Evolutionary conservation across 2,888 invertebrate genomes (phyloP).

Genomic region (Caenorhabditis wallacei): DNA sequence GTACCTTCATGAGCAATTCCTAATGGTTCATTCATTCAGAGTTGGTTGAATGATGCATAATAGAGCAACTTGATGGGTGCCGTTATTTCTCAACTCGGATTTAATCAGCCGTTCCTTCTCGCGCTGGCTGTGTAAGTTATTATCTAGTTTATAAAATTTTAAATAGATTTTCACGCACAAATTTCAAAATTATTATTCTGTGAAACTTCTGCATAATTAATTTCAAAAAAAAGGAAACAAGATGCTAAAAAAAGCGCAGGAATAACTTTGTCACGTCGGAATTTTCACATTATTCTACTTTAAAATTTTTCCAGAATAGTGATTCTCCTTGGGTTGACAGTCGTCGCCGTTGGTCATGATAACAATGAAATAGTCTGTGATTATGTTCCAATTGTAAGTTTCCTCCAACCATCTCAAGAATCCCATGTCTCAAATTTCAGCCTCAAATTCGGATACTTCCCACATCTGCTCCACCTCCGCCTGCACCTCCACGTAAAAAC

Average conservation of each 20-base stretch:
- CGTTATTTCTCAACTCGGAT: slow-evolving; percentile 73
- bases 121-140: slow-evolving; percentile 69
- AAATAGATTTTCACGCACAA: too few species aligned
- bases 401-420: neutral
- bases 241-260: too few species aligned
- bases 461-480: slow-evolving; percentile 65
- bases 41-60: slow-evolving; percentile 54
- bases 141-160: neutral
- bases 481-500: slow-evolving; percentile 63
- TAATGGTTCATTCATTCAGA: slow-evolving; percentile 38
- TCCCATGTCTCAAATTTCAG: slow-evolving; percentile 56
- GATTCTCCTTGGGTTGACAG: slow-evolving; percentile 68
- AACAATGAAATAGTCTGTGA: slow-evolving; percentile 64
- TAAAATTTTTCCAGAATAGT: slow-evolving; percentile 67
- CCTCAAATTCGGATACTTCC: slow-evolving; percentile 74
- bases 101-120: slow-evolving; percentile 73
- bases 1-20: neutral
- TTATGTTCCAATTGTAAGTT: slow-evolving; percentile 64
- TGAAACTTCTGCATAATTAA: too few species aligned
- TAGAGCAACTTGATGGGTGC: slow-evolving; percentile 69
- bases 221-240: too few species aligned
- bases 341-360: slow-evolving; percentile 66
- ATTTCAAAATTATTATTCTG: neutral
- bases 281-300: neutral
- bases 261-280: neutral